Percentiles rank a stretch among this genome's conserved stretches.
These are phyloP conservation scores for Rhingia campestris DNA, from an alignment of 2,888 invertebrate species.

Conservation along the genomic window DNA sequence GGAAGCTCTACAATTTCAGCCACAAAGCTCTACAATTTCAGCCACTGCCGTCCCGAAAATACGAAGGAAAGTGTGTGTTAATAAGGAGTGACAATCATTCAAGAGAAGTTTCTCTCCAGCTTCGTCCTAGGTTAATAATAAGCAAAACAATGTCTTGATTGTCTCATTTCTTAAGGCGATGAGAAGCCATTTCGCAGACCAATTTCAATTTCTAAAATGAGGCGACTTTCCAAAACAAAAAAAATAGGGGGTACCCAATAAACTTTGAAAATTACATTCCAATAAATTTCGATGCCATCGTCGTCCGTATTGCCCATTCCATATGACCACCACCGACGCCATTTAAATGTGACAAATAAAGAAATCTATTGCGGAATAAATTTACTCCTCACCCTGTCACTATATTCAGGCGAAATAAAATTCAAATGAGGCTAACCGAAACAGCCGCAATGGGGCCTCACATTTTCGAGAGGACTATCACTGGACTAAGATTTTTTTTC, in stretches of 20 bases:
- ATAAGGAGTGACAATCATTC: too few relatives aligned
- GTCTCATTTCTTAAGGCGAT: neutral
- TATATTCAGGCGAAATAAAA: constrained; percentile 47
- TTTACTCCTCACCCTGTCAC: constrained; percentile 34
- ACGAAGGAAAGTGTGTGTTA: too few relatives aligned
- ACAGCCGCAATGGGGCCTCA: constrained; percentile 73
- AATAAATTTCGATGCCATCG: constrained; percentile 37
- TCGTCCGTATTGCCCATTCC: constrained; percentile 45
- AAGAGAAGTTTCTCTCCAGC: too few relatives aligned
- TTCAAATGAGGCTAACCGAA: constrained; percentile 74
- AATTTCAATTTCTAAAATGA: constrained; percentile 42
- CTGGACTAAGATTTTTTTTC: constrained; percentile 5
- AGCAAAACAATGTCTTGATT: too few relatives aligned
- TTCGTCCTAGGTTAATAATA: too few relatives aligned
- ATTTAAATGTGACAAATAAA: constrained; percentile 68
- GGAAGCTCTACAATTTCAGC: too few relatives aligned
- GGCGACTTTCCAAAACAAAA: constrained; percentile 8
- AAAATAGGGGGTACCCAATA: neutral
- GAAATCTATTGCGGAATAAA: constrained; percentile 59
- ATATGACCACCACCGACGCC: constrained; percentile 2
- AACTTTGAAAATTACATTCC: constrained; percentile 9
- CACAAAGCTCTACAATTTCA: too few relatives aligned
- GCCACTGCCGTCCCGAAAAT: too few relatives aligned
- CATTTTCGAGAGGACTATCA: constrained; percentile 38
- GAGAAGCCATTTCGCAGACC: constrained; percentile 17